Percentiles rank a stretch among this genome's conserved stretches.
Conservation (phyloP, 2,888 invertebrate species). For the Autographa gamma region DNA sequence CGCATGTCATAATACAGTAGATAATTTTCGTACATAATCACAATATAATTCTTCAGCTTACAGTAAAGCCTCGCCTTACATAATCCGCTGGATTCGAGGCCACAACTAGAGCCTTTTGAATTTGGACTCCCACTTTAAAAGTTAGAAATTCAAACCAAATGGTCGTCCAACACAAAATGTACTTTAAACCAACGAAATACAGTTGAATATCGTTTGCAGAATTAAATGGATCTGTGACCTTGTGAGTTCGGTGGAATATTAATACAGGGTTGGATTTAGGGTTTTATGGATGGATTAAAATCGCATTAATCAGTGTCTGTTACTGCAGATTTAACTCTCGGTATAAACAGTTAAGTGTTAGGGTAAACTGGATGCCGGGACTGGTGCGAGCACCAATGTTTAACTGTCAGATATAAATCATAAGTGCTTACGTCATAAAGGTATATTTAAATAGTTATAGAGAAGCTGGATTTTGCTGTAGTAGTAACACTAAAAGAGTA, state of each 20-base stretch:
- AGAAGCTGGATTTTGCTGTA: too few relatives aligned
- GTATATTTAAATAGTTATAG: background rate
- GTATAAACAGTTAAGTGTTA: constrained; percentile 89
- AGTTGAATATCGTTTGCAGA: constrained; percentile 70
- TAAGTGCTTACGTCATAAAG: constrained; percentile 6
- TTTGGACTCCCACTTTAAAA: constrained; percentile 84
- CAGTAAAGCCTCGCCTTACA: constrained; percentile 19
- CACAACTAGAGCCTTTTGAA: constrained; percentile 68
- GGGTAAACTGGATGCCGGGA: constrained; percentile 82
- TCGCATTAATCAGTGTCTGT: constrained; percentile 92
- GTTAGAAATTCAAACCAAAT: constrained; percentile 76
- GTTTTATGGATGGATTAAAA: constrained; percentile 91
- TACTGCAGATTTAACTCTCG: constrained; percentile 85
- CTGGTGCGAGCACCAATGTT: constrained; percentile 62
- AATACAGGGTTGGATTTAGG: constrained; percentile 89
- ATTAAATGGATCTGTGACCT: constrained; percentile 76
- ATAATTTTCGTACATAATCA: background rate
- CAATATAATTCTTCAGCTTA: constrained; percentile 8
- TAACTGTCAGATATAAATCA: constrained; percentile 18
- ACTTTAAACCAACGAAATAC: constrained; percentile 63
- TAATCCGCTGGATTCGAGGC: constrained; percentile 43
- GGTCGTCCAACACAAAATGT: constrained; percentile 61
- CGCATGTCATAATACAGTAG: background rate
- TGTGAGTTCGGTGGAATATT: constrained; percentile 87
- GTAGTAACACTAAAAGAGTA: too few relatives aligned